Evolutionary conservation across 2,113 vertebrate species (phyloP), one percentile per base, ranked within the genome.

Genomic region (Tonatia bakeri): DNA sequence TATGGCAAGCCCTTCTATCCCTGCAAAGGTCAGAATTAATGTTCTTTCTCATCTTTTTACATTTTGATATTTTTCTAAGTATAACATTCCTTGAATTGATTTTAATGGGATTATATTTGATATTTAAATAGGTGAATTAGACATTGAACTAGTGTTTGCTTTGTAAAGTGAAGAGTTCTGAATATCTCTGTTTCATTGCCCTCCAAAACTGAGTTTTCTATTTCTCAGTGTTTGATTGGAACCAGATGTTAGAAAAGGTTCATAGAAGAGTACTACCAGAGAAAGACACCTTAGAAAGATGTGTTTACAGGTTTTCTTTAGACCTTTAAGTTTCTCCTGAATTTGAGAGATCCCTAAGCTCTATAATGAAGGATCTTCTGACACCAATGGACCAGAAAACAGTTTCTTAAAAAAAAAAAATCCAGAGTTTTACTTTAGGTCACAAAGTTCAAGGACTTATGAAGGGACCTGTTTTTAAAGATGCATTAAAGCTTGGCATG

Each of bases 41-140:
- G 10, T 87, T 87, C 38, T 81, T 81, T 87, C 24, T 94, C 40
- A 76, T 77, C 40, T 84, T 73, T 85, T 80, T 67, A 85, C 79
- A 64, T 67, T 76, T 90, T 86, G 28, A 67, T 84, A 33, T 84
- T 88, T 91, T 95, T 75, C 61, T 73, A 75, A 86, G 19, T 54
- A 87, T 43, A 79, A 54, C 36, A 22, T 20, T 76, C 65, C 31
- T 84, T 70, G 26, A 67, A 22, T 94, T 45, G 3, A 67, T 91
- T 73, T 72, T 87, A 75, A 69, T 52, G n/a, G 75, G 28, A 40
- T 38, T 61, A 24, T 67, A 75, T 84, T 80, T 85, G 52, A 72
- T 90, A 65, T 67, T 94, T 92, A 73, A 79, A 67, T 61, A 70
- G 31, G 90, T 75, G 73, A 93, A 45, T 75, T 86, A 61, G 84